A percentile compares a stretch with the other conserved stretches of the same genome.
These are phyloP conservation scores for Leptarthrus brevirostris DNA, from an alignment of 2,888 invertebrate species.

Conservation along the genomic window DNA sequence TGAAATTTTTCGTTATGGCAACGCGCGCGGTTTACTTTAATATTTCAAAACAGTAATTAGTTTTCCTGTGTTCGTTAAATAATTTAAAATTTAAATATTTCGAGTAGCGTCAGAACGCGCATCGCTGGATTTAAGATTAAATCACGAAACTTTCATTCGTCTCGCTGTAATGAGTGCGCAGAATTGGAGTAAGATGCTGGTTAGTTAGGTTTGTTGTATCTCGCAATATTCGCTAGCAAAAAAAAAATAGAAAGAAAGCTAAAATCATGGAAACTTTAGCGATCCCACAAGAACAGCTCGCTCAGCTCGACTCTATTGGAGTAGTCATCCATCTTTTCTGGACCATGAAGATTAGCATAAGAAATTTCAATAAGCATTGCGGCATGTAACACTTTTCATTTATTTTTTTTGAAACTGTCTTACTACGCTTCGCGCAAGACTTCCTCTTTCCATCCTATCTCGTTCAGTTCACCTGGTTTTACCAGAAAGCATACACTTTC, in stretches of 20 bases:
- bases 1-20: constrained; percentile 24
- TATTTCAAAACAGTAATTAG: background rate
- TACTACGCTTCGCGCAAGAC: constrained; percentile 5
- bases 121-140: constrained; percentile 4
- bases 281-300: background rate
- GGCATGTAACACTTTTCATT: constrained; percentile 33
- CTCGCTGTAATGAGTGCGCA: constrained; percentile 40
- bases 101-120: constrained; percentile 23
- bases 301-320: background rate
- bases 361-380: constrained; percentile 5
- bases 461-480: background rate
- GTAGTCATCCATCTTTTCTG: constrained; percentile 40
- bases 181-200: constrained; percentile 9
- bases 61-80: constrained; percentile 3
- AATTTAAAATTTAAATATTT: constrained; percentile 35
- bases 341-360: constrained; percentile 42
- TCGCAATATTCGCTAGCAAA: background rate
- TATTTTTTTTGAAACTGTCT: background rate
- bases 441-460: background rate
- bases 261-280: no score
- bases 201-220: background rate
- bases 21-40: constrained; percentile 4
- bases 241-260: background rate
- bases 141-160: constrained; percentile 40
- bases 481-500: background rate